These are phyloP conservation scores for Orussus abietinus DNA, from an alignment of 1,140 invertebrate genomes.

Conservation along the genomic window DNA sequence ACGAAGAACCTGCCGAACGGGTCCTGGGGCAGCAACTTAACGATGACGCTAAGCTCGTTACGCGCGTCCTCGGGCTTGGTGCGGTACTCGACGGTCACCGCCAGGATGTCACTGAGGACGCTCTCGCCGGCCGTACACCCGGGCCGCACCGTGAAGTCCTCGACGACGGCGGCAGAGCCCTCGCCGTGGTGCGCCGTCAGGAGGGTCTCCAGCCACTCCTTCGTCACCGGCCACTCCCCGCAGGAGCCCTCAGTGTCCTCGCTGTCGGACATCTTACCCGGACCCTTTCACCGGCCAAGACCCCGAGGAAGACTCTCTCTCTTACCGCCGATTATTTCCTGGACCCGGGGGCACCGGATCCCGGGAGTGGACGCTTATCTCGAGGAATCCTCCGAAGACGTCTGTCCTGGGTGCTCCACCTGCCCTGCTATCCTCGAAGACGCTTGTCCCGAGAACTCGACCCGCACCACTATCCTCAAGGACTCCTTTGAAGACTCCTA, in stretches of 20 bases:
- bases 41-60: slow-evolving; percentile 59
- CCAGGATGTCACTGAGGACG: slow-evolving; percentile 62
- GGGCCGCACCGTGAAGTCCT: slow-evolving; percentile 53
- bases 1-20: slow-evolving; percentile 73
- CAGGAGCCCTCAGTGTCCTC: slow-evolving; percentile 47
- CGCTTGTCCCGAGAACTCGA: too few species aligned
- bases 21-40: slow-evolving; percentile 72
- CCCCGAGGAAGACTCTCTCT: too few species aligned
- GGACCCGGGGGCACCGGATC: too few species aligned
- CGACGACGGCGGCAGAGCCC: slow-evolving; percentile 42
- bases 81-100: slow-evolving; percentile 56
- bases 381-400: too few species aligned
- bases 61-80: slow-evolving; percentile 32
- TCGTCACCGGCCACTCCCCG: slow-evolving; percentile 54
- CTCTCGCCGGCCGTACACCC: slow-evolving; percentile 58
- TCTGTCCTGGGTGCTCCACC: too few species aligned
- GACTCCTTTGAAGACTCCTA: too few species aligned
- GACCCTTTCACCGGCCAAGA: too few species aligned
- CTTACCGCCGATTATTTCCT: too few species aligned
- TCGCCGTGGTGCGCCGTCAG: slow-evolving; percentile 55
- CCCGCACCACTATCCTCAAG: too few species aligned
- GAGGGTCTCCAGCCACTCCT: slow-evolving; percentile 60
- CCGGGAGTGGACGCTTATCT: too few species aligned
- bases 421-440: too few species aligned
- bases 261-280: slow-evolving; percentile 60